Conservation (phyloP, 2,797 vertebrate genomes). For the Protosalanx chinensis region DNA sequence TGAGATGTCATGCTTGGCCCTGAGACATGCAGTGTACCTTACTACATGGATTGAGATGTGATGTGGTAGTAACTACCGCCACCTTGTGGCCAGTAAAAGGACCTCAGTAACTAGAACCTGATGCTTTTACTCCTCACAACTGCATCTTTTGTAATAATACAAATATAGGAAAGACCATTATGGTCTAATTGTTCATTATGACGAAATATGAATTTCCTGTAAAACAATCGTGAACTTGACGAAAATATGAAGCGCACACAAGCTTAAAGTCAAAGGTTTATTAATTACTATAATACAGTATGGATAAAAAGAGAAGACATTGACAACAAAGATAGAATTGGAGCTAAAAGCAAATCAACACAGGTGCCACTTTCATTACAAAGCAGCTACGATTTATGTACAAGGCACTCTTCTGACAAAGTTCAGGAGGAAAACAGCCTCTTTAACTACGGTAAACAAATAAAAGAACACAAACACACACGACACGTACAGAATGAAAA, state of each 20-base stretch:
- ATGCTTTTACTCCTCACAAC: too few species aligned
- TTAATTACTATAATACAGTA: constrained; percentile 39
- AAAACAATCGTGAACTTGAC: too few species aligned
- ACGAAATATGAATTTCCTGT: too few species aligned
- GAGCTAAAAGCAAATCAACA: background rate
- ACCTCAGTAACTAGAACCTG: too few species aligned
- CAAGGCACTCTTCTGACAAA: background rate
- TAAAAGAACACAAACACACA: constrained; percentile 38
- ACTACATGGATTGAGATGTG: background rate
- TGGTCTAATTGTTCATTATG: too few species aligned
- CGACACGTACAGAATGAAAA: constrained; percentile 6
- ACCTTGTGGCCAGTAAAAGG: constrained; percentile 42
- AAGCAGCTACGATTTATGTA: constrained; percentile 11
- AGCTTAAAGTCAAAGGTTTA: constrained; percentile 32
- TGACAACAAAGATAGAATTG: background rate
- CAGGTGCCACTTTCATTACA: background rate
- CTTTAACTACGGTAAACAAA: constrained; percentile 17
- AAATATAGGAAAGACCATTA: too few species aligned
- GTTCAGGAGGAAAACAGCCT: background rate
- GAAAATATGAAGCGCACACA: too few species aligned
- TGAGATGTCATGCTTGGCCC: background rate
- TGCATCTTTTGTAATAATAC: too few species aligned
- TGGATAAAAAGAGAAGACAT: constrained; percentile 41
- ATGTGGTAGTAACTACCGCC: constrained; percentile 31
- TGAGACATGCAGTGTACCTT: background rate